These are phyloP conservation scores for Sebastes aleutianus DNA, from an alignment of 2,797 vertebrate genomes.

Conservation along the genomic window DNA sequence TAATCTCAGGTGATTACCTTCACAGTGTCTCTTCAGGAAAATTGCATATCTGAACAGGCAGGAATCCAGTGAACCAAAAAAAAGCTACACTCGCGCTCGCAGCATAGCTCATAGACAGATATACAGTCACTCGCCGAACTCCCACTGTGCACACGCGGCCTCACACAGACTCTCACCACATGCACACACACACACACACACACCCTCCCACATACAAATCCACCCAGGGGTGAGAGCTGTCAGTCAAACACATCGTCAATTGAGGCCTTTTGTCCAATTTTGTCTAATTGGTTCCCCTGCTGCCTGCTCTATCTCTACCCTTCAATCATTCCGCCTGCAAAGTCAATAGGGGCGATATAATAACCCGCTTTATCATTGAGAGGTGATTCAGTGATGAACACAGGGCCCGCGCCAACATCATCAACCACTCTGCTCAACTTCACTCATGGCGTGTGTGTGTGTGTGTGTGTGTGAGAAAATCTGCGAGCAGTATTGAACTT, in stretches of 20 bases:
- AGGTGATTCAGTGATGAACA: conserved; percentile 74
- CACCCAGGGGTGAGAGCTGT: conserved; percentile 66
- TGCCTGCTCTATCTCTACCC: conserved; percentile 74
- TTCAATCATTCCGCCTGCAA: conserved; percentile 77
- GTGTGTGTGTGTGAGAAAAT: conserved; percentile 39
- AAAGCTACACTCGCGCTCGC: neutral
- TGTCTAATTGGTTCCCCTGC: conserved; percentile 85
- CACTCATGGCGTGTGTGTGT: conserved; percentile 19
- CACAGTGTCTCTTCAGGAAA: conserved; percentile 39
- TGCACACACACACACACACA: neutral
- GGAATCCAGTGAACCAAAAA: conserved; percentile 16
- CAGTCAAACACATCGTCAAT: conserved; percentile 83
- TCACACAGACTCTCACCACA: conserved; percentile 11
- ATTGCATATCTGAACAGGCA: conserved; percentile 38
- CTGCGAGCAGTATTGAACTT: conserved; percentile 59
- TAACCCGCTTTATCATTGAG: conserved; percentile 78
- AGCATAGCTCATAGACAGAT: neutral
- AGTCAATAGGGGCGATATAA: conserved; percentile 80
- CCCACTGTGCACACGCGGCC: neutral
- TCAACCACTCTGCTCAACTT: conserved; percentile 69
- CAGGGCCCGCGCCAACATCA: conserved; percentile 56
- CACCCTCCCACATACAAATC: conserved; percentile 42
- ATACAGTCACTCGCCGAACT: conserved; percentile 9
- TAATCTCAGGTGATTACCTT: conserved; percentile 74
- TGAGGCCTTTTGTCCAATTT: conserved; percentile 84